Conservation (phyloP, 2,797 vertebrate genomes). For the Catostomus latipinnis region DNA sequence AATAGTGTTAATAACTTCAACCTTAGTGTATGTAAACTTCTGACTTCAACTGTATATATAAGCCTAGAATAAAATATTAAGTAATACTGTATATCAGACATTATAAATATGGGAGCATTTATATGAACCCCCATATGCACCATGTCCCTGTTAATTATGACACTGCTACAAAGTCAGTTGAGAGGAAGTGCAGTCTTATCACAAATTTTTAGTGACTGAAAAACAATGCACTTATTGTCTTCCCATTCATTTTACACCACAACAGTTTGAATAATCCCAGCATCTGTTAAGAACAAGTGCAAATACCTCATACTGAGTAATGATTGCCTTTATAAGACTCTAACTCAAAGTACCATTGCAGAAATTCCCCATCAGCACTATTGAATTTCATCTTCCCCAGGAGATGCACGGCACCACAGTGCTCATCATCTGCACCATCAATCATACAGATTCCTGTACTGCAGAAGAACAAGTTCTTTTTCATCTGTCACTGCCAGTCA, state of each 20-base stretch:
- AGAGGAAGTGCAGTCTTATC: too few species aligned
- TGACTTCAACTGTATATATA: too few species aligned
- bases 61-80: too few species aligned
- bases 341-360: slow-evolving; percentile 28
- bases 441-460: slow-evolving; percentile 15
- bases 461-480: background rate
- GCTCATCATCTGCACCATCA: slow-evolving; percentile 33
- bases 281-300: slow-evolving; percentile 19
- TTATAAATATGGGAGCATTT: too few species aligned
- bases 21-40: too few species aligned
- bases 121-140: too few species aligned
- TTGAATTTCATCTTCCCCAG: slow-evolving; percentile 40
- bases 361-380: slow-evolving; percentile 46
- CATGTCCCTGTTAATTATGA: too few species aligned
- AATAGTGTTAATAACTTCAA: too few species aligned
- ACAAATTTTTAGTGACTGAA: too few species aligned
- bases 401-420: slow-evolving; percentile 21
- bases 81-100: too few species aligned
- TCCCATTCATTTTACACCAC: background rate
- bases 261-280: background rate
- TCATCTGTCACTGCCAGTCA: background rate
- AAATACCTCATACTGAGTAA: slow-evolving; percentile 37
- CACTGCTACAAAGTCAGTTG: too few species aligned
- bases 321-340: slow-evolving; percentile 16
- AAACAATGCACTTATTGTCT: slow-evolving; percentile 8